Percentiles rank a stretch among this genome's conserved stretches.
Conservation (phyloP, 1,140 invertebrate genomes). For the Drosophila lacertosa region DNA sequence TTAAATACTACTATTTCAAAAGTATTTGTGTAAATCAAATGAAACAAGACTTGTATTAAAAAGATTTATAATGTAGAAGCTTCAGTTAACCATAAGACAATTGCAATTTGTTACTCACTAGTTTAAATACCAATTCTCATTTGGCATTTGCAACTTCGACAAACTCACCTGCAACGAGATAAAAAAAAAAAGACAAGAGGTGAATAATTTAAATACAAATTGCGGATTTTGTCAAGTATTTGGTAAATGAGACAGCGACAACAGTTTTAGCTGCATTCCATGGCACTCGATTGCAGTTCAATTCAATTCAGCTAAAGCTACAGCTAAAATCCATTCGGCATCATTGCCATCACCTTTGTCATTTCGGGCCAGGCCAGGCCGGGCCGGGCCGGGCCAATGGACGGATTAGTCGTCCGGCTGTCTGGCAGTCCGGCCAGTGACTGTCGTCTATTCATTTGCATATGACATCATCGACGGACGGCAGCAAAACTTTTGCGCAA, state of each 20-base stretch:
- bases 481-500: slow-evolving; percentile 60
- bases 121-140: neutral
- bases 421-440: neutral
- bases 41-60: too few species aligned
- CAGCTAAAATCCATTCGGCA: slow-evolving; percentile 5
- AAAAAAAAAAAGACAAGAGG: too few species aligned
- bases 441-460: slow-evolving; percentile 55
- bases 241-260: slow-evolving; percentile 1
- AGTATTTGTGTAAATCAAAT: too few species aligned
- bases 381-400: slow-evolving; percentile 24
- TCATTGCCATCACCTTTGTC: slow-evolving; percentile 41
- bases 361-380: slow-evolving; percentile 34
- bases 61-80: too few species aligned
- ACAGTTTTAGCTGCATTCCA: neutral
- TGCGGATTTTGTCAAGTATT: slow-evolving; percentile 16
- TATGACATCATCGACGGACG: slow-evolving; percentile 73
- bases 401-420: slow-evolving; percentile 10
- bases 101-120: neutral
- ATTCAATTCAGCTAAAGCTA: too few species aligned
- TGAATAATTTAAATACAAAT: neutral
- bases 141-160: neutral
- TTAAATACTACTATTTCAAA: too few species aligned
- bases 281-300: slow-evolving; percentile 9
- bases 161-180: slow-evolving; percentile 48
- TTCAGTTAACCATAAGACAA: neutral